Base-by-base conservation (phyloP, 1,140 invertebrate genomes). In the Araneus ventricosus region DNA sequence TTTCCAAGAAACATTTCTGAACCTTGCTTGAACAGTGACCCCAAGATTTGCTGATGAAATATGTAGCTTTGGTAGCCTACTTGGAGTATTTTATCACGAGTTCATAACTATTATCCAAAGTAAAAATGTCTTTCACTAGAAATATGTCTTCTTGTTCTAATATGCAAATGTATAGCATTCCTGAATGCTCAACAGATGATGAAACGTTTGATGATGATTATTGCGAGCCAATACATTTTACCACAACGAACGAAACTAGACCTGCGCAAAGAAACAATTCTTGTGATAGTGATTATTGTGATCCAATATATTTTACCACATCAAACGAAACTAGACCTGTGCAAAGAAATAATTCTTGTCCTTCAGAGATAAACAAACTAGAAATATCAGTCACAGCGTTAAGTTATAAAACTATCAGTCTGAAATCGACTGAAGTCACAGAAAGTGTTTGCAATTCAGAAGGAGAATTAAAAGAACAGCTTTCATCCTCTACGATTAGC, bases 141-240 rank as follows among this genome's bases (percentile, higher is more conserved):
- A 52, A 52, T 14, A 52, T 1, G 45, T 52, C 45, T 52, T 14
- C 10, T 0, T 52, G 45, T 52, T 52, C 45, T 52, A 52, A 52
- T 22, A 61, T 87, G 52, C 85, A 67, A 4, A 89, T 89, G 27
- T 67, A 89, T n/a, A 89, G 88, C 27, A 89, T 89, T 57, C 88
- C 88, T 6, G 88, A 89, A 37, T 89, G 88, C 37, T 57, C 45
- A 2, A 89, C 88, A 3, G 88, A 89, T 27, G 88, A 89, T 75
- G 88, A 89, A 57, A 41, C 45, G 2, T 79, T 79, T 52, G 63
- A 89, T 24, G 52, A 88, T 6, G 85, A 88, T 59, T 30, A 39
- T n/a, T 59, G 17, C 4, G 82, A 85, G 34, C 39, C 45, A 7
- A 27, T n/a, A 10, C 30, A 20, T 20, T 34, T 52, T 4, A 67